phyloP scores from a whole-genome alignment of 1,140 invertebrate genomes.

The Microplitis mediator region DNA sequence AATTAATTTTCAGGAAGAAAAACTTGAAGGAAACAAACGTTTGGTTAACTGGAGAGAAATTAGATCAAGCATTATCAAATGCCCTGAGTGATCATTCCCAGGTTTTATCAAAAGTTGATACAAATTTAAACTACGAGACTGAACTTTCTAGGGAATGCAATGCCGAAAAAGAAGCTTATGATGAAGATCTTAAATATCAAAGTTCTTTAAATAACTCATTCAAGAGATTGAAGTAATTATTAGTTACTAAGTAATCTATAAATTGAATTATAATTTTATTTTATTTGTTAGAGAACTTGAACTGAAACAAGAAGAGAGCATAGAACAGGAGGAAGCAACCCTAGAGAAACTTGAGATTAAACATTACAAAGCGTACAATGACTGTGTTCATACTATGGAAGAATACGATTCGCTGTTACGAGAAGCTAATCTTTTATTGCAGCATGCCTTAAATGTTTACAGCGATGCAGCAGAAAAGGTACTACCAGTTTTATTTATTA shows the following conservation, averaged over 20 bases:
- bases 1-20: conserved; percentile 33
- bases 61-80: conserved; percentile 46
- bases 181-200: conserved; percentile 46
- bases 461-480: conserved; percentile 48
- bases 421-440: conserved; percentile 43
- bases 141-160: conserved; percentile 35
- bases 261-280: neutral
- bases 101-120: conserved; percentile 40
- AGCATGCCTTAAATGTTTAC: conserved; percentile 45
- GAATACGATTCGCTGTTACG: conserved; percentile 44
- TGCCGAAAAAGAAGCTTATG: conserved; percentile 43
- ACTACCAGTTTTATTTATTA: conserved; percentile 8
- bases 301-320: conserved; percentile 45
- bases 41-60: conserved; percentile 44
- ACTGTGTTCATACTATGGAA: conserved; percentile 42
- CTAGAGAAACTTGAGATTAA: conserved; percentile 46
- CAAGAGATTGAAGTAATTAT: conserved; percentile 47
- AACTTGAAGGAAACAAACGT: conserved; percentile 40
- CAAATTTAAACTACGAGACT: conserved; percentile 31
- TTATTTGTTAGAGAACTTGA: conserved; percentile 44
- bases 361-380: conserved; percentile 41
- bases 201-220: conserved; percentile 44
- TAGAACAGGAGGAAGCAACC: conserved; percentile 43
- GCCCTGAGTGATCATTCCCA: conserved; percentile 46
- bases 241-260: conserved; percentile 13